A percentile compares a stretch with the other conserved stretches of the same genome.
phyloP scores from a whole-genome alignment of 23 tunicate genomes.

The Halocynthia aurantium region DNA sequence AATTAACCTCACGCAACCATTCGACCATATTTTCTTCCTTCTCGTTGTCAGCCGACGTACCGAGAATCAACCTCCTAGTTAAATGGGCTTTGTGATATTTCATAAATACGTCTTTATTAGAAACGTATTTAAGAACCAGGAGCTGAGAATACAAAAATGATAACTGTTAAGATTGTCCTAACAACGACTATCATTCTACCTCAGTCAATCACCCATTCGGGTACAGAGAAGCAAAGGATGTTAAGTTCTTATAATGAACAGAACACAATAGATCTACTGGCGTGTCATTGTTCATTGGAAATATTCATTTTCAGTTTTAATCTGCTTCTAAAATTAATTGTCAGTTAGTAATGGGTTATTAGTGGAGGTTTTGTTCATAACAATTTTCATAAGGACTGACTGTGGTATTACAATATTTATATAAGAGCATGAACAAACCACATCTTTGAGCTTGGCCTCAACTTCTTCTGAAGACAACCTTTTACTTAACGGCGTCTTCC shows the following conservation, averaged over 20 bases:
- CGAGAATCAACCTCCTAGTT: slow-evolving; percentile 74
- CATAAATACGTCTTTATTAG: slow-evolving; percentile 90
- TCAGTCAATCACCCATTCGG: no score
- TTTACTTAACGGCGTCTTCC: slow-evolving; percentile 78
- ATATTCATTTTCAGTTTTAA: no score
- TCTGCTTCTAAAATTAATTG: no score
- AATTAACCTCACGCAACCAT: slow-evolving; percentile 64
- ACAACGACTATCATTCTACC: no score
- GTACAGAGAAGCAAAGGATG: no score
- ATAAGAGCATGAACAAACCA: slow-evolving; percentile 30
- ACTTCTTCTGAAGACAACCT: slow-evolving; percentile 65
- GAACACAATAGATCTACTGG: no score
- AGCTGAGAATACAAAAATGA: slow-evolving; percentile 33
- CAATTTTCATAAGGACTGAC: no score
- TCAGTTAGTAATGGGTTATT: no score
- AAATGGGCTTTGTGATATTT: slow-evolving; percentile 85
- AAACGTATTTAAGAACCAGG: slow-evolving; percentile 68
- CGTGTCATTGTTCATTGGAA: no score
- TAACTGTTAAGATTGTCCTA: neutral
- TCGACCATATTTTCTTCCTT: slow-evolving; percentile 88
- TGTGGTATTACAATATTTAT: neutral
- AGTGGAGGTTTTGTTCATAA: no score
- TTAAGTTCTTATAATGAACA: no score
- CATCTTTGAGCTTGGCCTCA: slow-evolving; percentile 58
- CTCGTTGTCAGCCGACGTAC: slow-evolving; percentile 75